Evolutionary conservation across 2,888 invertebrate species (phyloP).

Genomic region (Tortricodes alternella): DNA sequence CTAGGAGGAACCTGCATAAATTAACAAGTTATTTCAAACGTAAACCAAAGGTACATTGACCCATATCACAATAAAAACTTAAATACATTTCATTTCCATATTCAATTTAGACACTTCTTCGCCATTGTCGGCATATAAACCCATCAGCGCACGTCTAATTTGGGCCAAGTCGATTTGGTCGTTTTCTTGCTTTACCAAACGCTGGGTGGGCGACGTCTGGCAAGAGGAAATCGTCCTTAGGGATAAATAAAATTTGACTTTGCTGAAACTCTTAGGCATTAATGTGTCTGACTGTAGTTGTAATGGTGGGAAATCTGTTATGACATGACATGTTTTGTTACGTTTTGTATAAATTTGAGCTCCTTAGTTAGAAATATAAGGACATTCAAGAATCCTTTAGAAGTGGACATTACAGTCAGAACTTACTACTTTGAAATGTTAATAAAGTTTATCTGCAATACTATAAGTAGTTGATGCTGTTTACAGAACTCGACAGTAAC

Average conservation of each 20-base stretch:
- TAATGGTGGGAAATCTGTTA: constrained; percentile 29
- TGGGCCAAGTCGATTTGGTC: constrained; percentile 70
- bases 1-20: neutral
- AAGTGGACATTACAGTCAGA: no score
- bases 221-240: constrained; percentile 76
- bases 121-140: constrained; percentile 56
- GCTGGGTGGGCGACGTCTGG: constrained; percentile 76
- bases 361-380: no score
- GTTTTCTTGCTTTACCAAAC: constrained; percentile 72
- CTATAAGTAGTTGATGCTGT: no score
- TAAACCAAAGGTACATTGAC: neutral
- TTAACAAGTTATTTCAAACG: neutral
- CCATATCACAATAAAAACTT: neutral
- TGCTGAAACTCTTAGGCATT: constrained; percentile 64
- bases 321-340: constrained; percentile 10
- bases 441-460: no score
- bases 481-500: no score
- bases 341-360: neutral
- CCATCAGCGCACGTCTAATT: constrained; percentile 65
- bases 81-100: constrained; percentile 25
- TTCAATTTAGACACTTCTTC: constrained; percentile 20
- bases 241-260: constrained; percentile 77
- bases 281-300: constrained; percentile 64
- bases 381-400: no score
- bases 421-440: no score